Evolutionary conservation across 2,797 vertebrate species (phyloP).

Genomic region (Columba guinea): DNA sequence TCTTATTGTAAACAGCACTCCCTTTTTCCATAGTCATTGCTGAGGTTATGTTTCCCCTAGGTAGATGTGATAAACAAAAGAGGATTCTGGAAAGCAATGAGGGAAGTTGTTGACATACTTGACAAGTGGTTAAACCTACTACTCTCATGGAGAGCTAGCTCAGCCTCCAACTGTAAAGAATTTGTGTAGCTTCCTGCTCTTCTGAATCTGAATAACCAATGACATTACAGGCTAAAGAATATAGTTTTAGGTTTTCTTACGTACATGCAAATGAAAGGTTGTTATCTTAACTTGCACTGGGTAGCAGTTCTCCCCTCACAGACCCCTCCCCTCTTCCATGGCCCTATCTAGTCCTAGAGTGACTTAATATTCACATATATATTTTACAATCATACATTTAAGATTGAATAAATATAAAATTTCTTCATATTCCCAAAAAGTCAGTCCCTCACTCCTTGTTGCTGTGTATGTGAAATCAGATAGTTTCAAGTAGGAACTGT

Average conservation of each 20-base stretch:
- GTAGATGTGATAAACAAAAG: neutral
- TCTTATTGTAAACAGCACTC: neutral
- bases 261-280: neutral
- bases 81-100: neutral
- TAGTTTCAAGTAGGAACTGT: neutral
- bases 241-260: neutral
- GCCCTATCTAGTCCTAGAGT: neutral
- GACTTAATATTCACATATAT: neutral
- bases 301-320: neutral
- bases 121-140: neutral
- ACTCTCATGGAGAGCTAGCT: neutral
- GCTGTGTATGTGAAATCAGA: neutral
- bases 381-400: neutral
- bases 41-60: neutral
- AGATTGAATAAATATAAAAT: neutral
- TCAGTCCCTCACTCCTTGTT: neutral
- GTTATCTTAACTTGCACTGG: neutral
- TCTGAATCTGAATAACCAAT: neutral
- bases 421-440: neutral
- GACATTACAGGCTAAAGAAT: neutral
- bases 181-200: neutral
- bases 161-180: neutral
- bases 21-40: neutral
- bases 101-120: neutral
- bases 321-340: fast-evolving